Evolutionary conservation across 2,113 vertebrate species (phyloP), one percentile per base, ranked within the genome.

Genomic region (Mohoua ochrocephala): DNA sequence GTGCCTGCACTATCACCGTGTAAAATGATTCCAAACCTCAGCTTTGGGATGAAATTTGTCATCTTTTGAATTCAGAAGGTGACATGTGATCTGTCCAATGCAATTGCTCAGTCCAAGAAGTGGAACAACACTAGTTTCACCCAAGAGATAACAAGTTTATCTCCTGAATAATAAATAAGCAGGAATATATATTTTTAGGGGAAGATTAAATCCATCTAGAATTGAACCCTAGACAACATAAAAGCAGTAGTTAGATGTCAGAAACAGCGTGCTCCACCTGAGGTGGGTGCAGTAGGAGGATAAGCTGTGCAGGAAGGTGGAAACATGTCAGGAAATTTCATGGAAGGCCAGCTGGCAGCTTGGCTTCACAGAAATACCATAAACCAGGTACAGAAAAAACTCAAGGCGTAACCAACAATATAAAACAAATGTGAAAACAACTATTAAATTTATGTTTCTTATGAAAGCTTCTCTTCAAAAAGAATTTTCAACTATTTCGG

Each of bases 1-100:
- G 33, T 5, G 8, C 19, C 35, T 77, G 63, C n/a, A 2, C 41
- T 44, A 15, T 45, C 13, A 8, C 31, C 13, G 4, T 14, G 56
- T 49, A 13, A 81, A 77, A 49, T 20, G 4, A 68, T 69, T n/a
- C 45, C 69, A 6, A 4, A 61, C 19, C 13, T 60, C 78, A 71
- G 30, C 13, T 21, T 63, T 71, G 61, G 27, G 61, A 19, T 81
- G 24, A 69, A 61, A 84, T 41, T 26, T 28, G 8, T 44, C 65
- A 1, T 61, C 37, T 67, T 85, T 75, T 33, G 35, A 19, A 35
- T 39, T 44, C n/a, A 13, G 35, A 59, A 91, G 87, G 33, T 33
- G 63, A 28, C 3, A 4, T 1, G 0, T 45, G 35, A 45, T 68
- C 68, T 37, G 13, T n/a, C 41, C 71, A n/a, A 35, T 1, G 7